These are phyloP conservation scores for Petrocephalus microphthalmus DNA, from an alignment of 2,113 vertebrate genomes.

Conservation along the genomic window DNA sequence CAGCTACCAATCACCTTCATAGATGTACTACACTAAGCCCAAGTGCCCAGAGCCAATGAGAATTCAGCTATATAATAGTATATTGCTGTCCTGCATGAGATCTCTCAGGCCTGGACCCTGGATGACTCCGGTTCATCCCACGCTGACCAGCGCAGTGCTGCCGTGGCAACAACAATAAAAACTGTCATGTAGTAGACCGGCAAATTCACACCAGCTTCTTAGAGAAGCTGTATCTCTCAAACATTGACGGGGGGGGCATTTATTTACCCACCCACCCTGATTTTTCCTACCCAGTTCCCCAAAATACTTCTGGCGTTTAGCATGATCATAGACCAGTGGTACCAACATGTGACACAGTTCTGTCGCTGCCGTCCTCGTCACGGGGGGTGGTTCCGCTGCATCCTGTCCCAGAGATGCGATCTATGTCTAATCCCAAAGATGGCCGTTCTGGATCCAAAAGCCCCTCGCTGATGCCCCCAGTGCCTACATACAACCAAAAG, in stretches of 20 bases:
- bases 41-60: neutral
- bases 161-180: neutral
- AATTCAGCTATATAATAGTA: neutral
- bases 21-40: neutral
- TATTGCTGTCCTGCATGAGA: neutral
- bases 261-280: neutral
- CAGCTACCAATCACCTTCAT: neutral
- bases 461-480: neutral
- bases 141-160: neutral
- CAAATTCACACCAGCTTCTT: neutral
- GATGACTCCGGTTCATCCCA: too few relatives aligned
- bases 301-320: neutral
- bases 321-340: neutral
- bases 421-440: neutral
- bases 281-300: neutral
- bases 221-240: neutral
- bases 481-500: neutral
- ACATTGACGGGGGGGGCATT: neutral
- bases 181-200: neutral
- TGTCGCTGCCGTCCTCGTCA: neutral
- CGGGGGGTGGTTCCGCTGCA: neutral
- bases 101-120: neutral
- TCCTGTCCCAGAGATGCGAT: neutral
- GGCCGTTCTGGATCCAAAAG: neutral
- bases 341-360: neutral